Percentiles rank a stretch among this genome's conserved stretches.
phyloP scores from a whole-genome alignment of 2,113 vertebrate genomes.

The Heterochromis multidens region DNA sequence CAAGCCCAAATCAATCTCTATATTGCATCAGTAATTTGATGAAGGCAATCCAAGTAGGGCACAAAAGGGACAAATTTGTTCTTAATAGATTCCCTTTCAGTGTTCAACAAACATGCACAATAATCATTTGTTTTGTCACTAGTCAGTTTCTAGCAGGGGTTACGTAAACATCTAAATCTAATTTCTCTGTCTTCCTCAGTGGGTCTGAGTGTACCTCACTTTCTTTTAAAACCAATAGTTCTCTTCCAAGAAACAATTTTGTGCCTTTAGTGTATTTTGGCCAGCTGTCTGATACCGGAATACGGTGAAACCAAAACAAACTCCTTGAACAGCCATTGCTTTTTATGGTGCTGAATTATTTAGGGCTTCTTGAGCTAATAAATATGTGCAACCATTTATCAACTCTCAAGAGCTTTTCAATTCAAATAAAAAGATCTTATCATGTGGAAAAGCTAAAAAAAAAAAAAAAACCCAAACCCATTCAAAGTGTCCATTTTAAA shows the following conservation, averaged over 20 bases:
- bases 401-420: not conserved
- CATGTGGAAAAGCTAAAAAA: not conserved
- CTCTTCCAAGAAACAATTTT: slow-evolving; percentile 22
- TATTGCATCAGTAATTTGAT: not conserved
- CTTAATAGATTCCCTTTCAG: not conserved
- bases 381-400: slow-evolving; percentile 10
- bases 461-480: not conserved
- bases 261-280: slow-evolving; percentile 15
- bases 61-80: not conserved
- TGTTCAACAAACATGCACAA: not conserved
- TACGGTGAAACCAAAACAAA: slow-evolving; percentile 41
- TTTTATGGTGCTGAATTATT: slow-evolving; percentile 9
- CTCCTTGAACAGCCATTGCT: not conserved
- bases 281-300: not conserved
- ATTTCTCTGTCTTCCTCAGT: not conserved
- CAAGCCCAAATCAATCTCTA: not conserved
- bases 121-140: not conserved
- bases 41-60: not conserved
- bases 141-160: not conserved
- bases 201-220: not conserved
- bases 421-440: not conserved
- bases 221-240: not conserved
- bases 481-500: not conserved
- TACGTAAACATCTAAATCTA: not conserved
- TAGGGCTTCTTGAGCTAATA: not conserved